Conservation (phyloP, 2,113 vertebrate genomes). For the Dendropsophus ebraccatus region DNA sequence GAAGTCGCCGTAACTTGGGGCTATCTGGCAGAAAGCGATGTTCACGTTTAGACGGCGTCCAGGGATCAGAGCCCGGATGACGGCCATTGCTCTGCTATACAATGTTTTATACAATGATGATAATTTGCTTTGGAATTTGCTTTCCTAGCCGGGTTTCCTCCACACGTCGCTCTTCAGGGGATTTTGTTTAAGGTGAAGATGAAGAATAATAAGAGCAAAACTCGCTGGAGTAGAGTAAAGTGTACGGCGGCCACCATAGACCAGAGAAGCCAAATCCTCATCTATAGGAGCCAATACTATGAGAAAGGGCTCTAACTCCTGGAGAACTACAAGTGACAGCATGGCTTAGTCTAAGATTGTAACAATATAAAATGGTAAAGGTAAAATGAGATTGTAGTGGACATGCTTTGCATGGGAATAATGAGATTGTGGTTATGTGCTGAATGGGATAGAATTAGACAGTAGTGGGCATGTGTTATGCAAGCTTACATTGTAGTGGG, state of each 20-base stretch:
- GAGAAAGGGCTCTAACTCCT: not conserved
- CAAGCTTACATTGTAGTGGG: too few relatives aligned
- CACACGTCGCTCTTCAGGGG: slow-evolving; percentile 1
- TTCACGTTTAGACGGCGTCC: not conserved
- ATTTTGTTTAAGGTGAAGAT: not conserved
- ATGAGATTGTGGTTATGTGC: too few relatives aligned
- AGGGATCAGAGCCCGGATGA: too few relatives aligned
- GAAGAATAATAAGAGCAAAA: not conserved
- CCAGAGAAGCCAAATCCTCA: not conserved
- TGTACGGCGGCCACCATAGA: too few relatives aligned
- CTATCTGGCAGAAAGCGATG: not conserved
- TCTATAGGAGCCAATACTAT: not conserved
- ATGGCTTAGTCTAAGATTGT: not conserved
- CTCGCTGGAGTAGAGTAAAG: too few relatives aligned
- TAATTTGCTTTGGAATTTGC: not conserved
- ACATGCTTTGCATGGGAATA: too few relatives aligned
- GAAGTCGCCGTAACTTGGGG: not conserved
- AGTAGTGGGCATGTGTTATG: slow-evolving; percentile 40
- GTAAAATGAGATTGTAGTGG: not conserved
- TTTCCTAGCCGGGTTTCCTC: not conserved
- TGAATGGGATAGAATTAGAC: too few relatives aligned
- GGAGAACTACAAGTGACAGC: not conserved
- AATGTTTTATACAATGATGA: too few relatives aligned
- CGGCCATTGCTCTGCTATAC: too few relatives aligned
- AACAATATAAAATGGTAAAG: too few relatives aligned